Evolutionary conservation across 92 coral and sea anemone genomes (phyloP).

Genomic region (Galaxea fascicularis): DNA sequence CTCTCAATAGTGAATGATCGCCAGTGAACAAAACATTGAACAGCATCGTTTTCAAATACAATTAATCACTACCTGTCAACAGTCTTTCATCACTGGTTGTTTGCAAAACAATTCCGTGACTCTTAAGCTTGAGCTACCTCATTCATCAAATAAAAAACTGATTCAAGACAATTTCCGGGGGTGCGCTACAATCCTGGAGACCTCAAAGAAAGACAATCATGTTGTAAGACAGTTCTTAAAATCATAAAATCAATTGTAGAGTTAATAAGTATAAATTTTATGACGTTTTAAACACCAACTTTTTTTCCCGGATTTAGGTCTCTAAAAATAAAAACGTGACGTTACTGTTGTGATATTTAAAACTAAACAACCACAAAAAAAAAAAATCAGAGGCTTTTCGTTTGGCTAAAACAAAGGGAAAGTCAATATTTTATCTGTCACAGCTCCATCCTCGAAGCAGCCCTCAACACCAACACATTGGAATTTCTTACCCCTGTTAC

Average conservation of each 20-base stretch:
- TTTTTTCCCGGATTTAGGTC: slow-evolving; percentile 1
- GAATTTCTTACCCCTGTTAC: not conserved
- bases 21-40: not conserved
- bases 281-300: not conserved
- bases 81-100: not conserved
- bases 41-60: not conserved
- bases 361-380: slow-evolving; percentile 4
- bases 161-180: not conserved
- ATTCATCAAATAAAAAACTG: not conserved
- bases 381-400: not conserved
- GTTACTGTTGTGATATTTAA: slow-evolving; percentile 34
- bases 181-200: not conserved
- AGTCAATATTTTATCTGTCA: not conserved
- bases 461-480: no score
- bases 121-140: not conserved
- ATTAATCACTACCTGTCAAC: slow-evolving; percentile 18
- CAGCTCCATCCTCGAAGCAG: not conserved
- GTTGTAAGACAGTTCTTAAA: not conserved
- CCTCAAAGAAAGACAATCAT: not conserved
- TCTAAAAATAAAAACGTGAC: slow-evolving; percentile 35
- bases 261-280: slow-evolving; percentile 19
- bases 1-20: not conserved
- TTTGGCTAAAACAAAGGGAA: not conserved
- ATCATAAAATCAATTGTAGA: not conserved
- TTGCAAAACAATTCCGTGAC: not conserved